Base-by-base conservation (phyloP, 2,797 vertebrate genomes). In the Leucoraja ocellata region DNA sequence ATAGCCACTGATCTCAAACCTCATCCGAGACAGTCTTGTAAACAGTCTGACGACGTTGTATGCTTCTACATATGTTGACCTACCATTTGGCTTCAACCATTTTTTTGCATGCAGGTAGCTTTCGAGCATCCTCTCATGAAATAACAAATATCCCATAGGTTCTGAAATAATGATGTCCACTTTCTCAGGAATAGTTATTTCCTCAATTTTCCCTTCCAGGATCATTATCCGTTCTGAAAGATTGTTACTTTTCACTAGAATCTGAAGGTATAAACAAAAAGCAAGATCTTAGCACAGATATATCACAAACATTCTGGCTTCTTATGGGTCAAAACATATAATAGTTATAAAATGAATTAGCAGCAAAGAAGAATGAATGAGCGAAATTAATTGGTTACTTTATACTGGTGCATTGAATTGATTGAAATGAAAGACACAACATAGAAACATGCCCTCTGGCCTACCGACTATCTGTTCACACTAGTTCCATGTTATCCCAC, bases 81-180 rank as follows among this genome's bases (percentile, higher is more conserved):
- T 94, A 98, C 97, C 97, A 25, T 96, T 96, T 76, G 97, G 96
- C 94, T 97, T 97, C 88, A 98, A 95, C 96, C 97, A 97, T 90
- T 97, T 96, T 94, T 96, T 97, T 93, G 97, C 96, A n/a, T 96
- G 94, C 81, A 98, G 95, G 94, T 97, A 97, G 94, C 96, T 97
- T 93, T 97, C 96, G 94, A 98, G 92, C 95, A 96, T 96, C 73
- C 95, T 95, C 83, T 97, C 96, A 78, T 95, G 97, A 93, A 98
- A 96, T 88, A 98, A 95, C 97, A 98, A 96, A 94, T 96, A 97
- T 86, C 97, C 97, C 94, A 97, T 97, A 0, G 97, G 97, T 94
- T 98, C 97, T 2, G 97, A 97, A 94, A 98, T 93, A 46, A 98
- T 96, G 93, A 97, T 65, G 90, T 97, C 97, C 84, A 97, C 96